A percentile compares a stretch with the other conserved stretches of the same genome.
Evolutionary conservation across 1,140 invertebrate species (phyloP).

Genomic region (Zeugodacus cucurbitae): DNA sequence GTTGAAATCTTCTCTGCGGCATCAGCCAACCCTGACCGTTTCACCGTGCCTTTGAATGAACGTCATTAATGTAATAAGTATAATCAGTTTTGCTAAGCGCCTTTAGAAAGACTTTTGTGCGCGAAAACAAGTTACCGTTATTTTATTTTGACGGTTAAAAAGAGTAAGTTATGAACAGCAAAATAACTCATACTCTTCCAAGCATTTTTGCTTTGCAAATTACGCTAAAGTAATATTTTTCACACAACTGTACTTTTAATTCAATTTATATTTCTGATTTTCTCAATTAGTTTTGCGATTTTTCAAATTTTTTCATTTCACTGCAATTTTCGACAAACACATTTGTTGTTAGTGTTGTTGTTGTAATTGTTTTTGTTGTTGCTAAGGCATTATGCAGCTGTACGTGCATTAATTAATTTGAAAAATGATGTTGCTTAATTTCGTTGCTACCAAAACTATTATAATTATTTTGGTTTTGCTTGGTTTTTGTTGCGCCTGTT

Average conservation of each 20-base stretch:
- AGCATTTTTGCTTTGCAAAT: too few species aligned
- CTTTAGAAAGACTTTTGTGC: not conserved
- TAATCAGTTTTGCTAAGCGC: not conserved
- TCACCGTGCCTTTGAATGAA: not conserved
- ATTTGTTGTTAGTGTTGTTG: too few species aligned
- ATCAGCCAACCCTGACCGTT: not conserved
- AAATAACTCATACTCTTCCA: too few species aligned
- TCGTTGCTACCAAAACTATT: not conserved
- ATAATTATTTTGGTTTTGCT: not conserved
- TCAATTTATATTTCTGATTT: not conserved
- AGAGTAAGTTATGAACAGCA: not conserved
- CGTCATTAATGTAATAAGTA: conserved; percentile 1
- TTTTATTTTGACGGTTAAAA: not conserved
- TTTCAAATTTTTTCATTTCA: not conserved
- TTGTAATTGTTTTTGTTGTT: too few species aligned
- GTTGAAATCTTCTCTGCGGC: too few species aligned
- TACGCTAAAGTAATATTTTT: not conserved
- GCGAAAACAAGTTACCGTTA: not conserved
- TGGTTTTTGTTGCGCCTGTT: not conserved
- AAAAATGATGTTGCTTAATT: not conserved
- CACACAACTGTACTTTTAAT: not conserved
- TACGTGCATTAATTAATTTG: not conserved
- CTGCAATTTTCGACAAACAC: not conserved
- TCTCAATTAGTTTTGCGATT: not conserved
- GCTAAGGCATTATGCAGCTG: not conserved